Conservation (phyloP, 2,797 vertebrate species). For the Chelmon rostratus region DNA sequence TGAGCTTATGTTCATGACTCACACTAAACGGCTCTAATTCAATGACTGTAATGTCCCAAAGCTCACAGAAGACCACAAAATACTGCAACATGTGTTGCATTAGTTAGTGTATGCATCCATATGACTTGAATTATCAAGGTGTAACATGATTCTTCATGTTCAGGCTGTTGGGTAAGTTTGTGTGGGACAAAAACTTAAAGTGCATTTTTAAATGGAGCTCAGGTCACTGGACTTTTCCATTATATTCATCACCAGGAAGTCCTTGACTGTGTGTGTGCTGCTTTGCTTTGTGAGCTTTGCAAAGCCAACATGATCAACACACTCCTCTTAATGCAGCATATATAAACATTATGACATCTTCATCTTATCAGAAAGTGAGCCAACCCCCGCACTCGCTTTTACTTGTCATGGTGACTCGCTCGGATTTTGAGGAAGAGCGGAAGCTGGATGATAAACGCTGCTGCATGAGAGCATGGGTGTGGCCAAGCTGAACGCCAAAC, state of each 20-base stretch:
- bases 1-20: conserved; percentile 28
- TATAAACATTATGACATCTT: not conserved
- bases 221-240: conserved; percentile 1
- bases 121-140: not conserved
- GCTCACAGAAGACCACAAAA: not conserved
- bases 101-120: not conserved
- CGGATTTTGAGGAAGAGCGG: not conserved
- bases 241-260: not conserved
- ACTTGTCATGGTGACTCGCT: not conserved
- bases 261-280: conserved; percentile 6
- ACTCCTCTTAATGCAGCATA: not conserved
- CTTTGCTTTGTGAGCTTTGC: conserved; percentile 3
- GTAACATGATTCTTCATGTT: not conserved
- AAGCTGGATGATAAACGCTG: not conserved
- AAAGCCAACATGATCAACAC: not conserved
- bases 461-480: not conserved
- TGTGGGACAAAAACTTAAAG: not conserved
- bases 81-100: not conserved
- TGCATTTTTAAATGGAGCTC: not conserved
- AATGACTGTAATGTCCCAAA: conserved; percentile 14
- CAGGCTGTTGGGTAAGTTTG: not conserved
- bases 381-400: not conserved
- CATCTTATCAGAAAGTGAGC: not conserved
- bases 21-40: conserved; percentile 16
- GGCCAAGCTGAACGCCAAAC: conserved; percentile 11